These are phyloP conservation scores for Echeneis naucrates DNA, from an alignment of 2,797 vertebrate genomes.

Conservation along the genomic window DNA sequence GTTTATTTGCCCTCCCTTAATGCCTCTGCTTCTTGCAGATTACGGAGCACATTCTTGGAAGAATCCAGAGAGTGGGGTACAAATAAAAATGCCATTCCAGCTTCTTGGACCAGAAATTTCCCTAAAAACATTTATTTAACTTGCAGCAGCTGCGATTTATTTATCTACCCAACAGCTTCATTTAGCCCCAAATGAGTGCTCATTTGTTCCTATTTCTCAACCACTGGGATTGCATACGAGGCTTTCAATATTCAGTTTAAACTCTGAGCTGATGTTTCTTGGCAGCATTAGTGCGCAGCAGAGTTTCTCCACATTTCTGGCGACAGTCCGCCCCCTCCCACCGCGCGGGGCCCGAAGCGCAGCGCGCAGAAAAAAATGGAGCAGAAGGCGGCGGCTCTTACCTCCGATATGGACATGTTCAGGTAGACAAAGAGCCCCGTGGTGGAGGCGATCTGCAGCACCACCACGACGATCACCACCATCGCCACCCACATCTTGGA, in stretches of 20 bases:
- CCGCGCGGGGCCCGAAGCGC: not conserved
- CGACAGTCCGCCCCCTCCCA: not conserved
- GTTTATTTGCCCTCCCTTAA: not conserved
- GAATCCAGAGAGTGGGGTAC: constrained; percentile 2
- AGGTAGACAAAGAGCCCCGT: constrained; percentile 90
- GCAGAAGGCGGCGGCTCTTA: too few relatives aligned
- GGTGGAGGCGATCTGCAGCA: constrained; percentile 88
- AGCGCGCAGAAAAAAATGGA: too few relatives aligned
- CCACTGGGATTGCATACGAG: too few relatives aligned
- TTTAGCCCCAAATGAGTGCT: too few relatives aligned
- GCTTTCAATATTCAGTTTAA: not conserved
- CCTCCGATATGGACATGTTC: constrained; percentile 89
- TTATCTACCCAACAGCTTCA: too few relatives aligned
- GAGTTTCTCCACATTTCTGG: not conserved
- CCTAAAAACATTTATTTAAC: not conserved
- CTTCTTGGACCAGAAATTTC: too few relatives aligned
- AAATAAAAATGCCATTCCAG: not conserved
- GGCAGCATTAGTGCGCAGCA: not conserved
- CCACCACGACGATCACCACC: constrained; percentile 87
- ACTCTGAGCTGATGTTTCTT: not conserved
- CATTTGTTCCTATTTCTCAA: too few relatives aligned
- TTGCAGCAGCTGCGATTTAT: not conserved
- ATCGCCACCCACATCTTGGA: constrained; percentile 88
- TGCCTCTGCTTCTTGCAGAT: not conserved
- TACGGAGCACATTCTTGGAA: constrained; percentile 10